Base-by-base conservation (phyloP, 2,888 invertebrate species). In the Poecilus cupreus region DNA sequence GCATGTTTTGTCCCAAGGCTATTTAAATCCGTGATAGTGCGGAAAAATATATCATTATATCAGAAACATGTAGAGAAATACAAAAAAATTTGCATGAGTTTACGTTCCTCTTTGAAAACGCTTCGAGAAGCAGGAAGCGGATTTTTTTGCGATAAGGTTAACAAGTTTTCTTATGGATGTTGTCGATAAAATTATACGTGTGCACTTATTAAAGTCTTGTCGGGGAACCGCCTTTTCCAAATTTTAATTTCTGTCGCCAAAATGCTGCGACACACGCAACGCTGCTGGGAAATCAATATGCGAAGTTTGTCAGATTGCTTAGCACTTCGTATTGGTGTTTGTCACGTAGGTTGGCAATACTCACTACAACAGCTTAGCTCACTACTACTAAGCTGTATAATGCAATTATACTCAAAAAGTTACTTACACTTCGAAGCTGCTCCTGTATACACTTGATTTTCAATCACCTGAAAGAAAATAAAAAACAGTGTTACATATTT, bases 111-210 rank as follows among this genome's bases (percentile, higher is more conserved):
- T 24, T 22, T 54, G 11, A 22, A 54, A 54, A 54, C 10, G 20
- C 26, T 60, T 0, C n/a, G 22, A 13, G 13, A 60, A 22, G 60
- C 13, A 60, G 60, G 60, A 60, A 60, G 11, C n/a, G 54, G 24
- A 60, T 13, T 68, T 51, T n/a, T 51, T 37, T 68, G 20, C 64
- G 76, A 76, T 76, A 76, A 76, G 76, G 54, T 32, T 76, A 76
- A 76, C 76, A 76, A 76, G 76, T 76, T 76, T 76, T 32, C 76
- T 76, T 39, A 76, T 76, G 57, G 57, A 76, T 76, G 76, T 76
- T 57, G 57, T 39, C 57, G 76, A 76, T 76, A 76, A 76, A 76
- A 76, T 57, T 57, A 76, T 76, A 76, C 37, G 32, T 54, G 76
- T 76, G 57, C 54, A 54, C 76, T 76, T 76, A 76, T 76, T 76